Base-by-base conservation (phyloP, 2,797 vertebrate species). In the Clarias fuscus region DNA sequence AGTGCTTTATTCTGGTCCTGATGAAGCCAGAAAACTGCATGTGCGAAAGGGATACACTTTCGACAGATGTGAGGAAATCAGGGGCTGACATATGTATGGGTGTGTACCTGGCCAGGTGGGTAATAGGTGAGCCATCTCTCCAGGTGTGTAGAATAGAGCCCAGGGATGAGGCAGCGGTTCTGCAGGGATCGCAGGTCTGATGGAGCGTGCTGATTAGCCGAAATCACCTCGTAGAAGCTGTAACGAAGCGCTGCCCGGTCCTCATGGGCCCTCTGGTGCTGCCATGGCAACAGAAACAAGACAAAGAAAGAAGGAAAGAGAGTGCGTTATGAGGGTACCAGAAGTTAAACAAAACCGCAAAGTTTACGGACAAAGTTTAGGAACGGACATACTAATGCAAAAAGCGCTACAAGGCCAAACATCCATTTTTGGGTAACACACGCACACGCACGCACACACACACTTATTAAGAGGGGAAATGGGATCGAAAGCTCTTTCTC, bases 221-320 rank as follows among this genome's bases (percentile, higher is more conserved):
- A 96, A 90, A 99, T 97, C 88, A 99, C 97, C 91, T 99, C 96
- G 85, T 97, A 97, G 90, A 99, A 99, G 92, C 95, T 97, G 93
- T 96, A 98, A 68, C 93, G 95, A 89, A 98, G 92, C 30, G 98
- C 98, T 4, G 96, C 92, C 0, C 94, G 96, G 91, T 99, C 98
- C 93, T 98, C 96, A 2, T 98, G 98, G 87, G 97, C 98, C 93
- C 96, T 94, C 89, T 99, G 98, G 91, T 99, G 98, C 98, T 99
- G 90, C 24, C 68, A 82, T 40, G 48, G 78, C 56, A 77, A 86
- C 53, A 3, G 18, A 37, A 7, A 48, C 11, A 7, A 84, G 83
- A 53, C 15, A 22, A 48, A 75, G 58, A 30, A 64, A 20, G 20
- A 68, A 67, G 4, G 78, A 40, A 24, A 81, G 22, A 4, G 40